phyloP scores from a whole-genome alignment of 2,888 invertebrate genomes.

The Drosophila pegasa region DNA sequence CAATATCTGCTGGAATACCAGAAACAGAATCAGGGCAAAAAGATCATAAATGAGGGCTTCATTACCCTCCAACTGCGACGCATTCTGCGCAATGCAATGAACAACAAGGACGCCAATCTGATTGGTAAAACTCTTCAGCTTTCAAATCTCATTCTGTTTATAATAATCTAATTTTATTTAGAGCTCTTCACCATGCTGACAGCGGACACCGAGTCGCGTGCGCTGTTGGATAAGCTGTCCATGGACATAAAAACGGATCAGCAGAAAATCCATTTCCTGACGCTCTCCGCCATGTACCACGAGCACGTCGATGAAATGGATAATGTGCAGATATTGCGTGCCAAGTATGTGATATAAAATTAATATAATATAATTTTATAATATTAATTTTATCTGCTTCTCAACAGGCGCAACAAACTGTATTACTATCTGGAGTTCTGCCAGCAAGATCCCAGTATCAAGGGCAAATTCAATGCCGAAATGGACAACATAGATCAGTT shows the following conservation, averaged over 20 bases:
- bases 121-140: conserved; percentile 65
- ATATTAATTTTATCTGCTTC: not conserved
- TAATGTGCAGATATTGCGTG: conserved; percentile 71
- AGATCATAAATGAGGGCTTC: conserved; percentile 76
- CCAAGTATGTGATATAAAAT: conserved; percentile 64
- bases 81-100: conserved; percentile 80
- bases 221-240: conserved; percentile 73
- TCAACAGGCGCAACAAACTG: conserved; percentile 82
- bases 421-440: conserved; percentile 84
- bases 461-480: conserved; percentile 81
- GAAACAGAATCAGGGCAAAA: conserved; percentile 53
- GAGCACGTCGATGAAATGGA: conserved; percentile 75
- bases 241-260: conserved; percentile 82
- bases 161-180: conserved; percentile 21
- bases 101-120: conserved; percentile 82
- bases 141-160: not conserved
- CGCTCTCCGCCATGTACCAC: conserved; percentile 83
- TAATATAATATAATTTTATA: too few species aligned
- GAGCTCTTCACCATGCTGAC: conserved; percentile 82
- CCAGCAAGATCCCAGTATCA: conserved; percentile 82
- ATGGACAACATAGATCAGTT: conserved; percentile 82
- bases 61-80: conserved; percentile 78
- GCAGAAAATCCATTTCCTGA: conserved; percentile 82
- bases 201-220: conserved; percentile 70
- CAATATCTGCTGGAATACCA: conserved; percentile 82